Evolutionary conservation across 2,888 invertebrate genomes (phyloP), one percentile per base, ranked within the genome.

Genomic region (Microdon myrmicae): DNA sequence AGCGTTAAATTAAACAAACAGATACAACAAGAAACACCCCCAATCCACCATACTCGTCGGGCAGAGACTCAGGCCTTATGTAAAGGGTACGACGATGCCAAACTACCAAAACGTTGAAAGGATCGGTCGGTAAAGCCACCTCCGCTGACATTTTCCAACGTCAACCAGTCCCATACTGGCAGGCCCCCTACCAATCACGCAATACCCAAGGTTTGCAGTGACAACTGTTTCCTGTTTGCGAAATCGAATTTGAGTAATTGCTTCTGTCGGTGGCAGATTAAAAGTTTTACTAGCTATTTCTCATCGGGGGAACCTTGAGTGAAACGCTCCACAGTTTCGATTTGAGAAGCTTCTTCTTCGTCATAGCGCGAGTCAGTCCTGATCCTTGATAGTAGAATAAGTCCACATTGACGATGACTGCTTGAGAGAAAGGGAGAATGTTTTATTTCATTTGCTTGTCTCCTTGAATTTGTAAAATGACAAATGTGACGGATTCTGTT

Each of bases 231-330:
- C 61, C 56, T 51, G 49, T 64, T 64, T 58, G 49, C 26, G 34
- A 58, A 64, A 64, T 64, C 58, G 61, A 64, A 56, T 64, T 58
- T 64, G 61, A 64, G 61, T 64, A 64, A 64, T 64, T 64, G 61
- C 56, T 58, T 64, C 61, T 64, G 61, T 64, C 61, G 58, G 29
- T 58, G 51, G 49, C 61, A 64, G 61, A 51, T 64, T 64, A 64
- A 64, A 64, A 64, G 31, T 64, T 64, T 58, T 49, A 31, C 29
- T 51, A n/a, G 45, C 19, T 55, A 47, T 34, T 55, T 47, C 5
- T 19, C 25, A 8, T 34, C 19, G 34, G 22, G 22, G 8, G 22
- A 8, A 22, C 8, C 8, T 22, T 8, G 8, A 22, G 8, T 22
- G 29, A 49, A 38, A 58, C 56, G 49, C 44, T 58, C 48, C 35